Evolutionary conservation across 1,140 invertebrate species (phyloP), one percentile per base, ranked within the genome.

Genomic region (Drosophila grimshawi): DNA sequence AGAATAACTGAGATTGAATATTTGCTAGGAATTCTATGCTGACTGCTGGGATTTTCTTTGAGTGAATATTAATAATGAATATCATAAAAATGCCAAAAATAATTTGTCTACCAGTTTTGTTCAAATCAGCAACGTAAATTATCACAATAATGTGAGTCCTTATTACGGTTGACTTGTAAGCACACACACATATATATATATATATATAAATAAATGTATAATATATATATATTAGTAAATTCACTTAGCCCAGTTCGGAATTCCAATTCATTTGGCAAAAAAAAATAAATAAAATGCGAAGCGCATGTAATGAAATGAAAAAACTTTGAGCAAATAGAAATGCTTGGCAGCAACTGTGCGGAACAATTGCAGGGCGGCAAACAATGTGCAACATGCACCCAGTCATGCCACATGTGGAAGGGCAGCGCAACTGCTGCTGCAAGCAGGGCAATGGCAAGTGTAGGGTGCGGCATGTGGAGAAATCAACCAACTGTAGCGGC

Each of bases 361-460:
- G 85, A 89, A 88, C 83, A 88, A 86, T 86, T 86, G 83, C 80
- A 77, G 73, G 75, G 79, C 71, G 33, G 55, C 70, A 70, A 88
- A 82, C 82, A 86, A 86, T 86, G 85, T 88, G 82, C 81, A 85
- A 77, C 73, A 85, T 71, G 60, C 43, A 19, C 7, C 35, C 30
- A 5, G 2, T 29, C 5, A 11, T 27, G 5, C 43, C 43, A 19
- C 52, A 33, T 60, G 59, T 67, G 45, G 66, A 49, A 57, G 57
- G 59, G 52, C 51, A 56, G 61, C 10, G 8, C 19, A 19, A 19
- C 19, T 19, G 19, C 19, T 19, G 19, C 19, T 19, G 19, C 19
- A 19, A 19, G 19, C 19, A 0, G 1, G 19, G 19, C 1, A 19
- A 19, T 19, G 19, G 1, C 19, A 19, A 11, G 10, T 27, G 3